phyloP scores from a whole-genome alignment of 2,797 vertebrate genomes.

The Hemibagrus guttatus region DNA sequence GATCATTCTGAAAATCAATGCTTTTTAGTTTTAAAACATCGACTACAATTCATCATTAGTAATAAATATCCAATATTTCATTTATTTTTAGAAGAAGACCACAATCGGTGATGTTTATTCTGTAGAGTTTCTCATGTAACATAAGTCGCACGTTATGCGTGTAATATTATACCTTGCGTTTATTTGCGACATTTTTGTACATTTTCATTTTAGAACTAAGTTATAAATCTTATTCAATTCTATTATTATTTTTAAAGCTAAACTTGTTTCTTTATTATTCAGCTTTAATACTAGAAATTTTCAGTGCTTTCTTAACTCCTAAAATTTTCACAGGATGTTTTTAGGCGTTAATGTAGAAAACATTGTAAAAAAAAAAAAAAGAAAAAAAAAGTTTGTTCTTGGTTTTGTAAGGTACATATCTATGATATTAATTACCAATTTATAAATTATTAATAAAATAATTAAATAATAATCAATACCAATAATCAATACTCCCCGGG shows the following conservation, averaged over 20 bases:
- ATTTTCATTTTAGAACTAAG: not conserved
- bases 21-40: not conserved
- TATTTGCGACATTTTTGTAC: not conserved
- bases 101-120: not conserved
- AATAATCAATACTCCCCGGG: not conserved
- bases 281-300: not conserved
- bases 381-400: not conserved
- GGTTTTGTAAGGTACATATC: not conserved
- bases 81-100: not conserved
- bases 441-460: no score
- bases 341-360: not conserved
- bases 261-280: not conserved
- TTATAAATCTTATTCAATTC: not conserved
- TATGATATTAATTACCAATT: not conserved
- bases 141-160: not conserved
- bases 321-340: not conserved
- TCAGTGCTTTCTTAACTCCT: not conserved
- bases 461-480: no score
- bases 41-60: not conserved
- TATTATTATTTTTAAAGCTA: not conserved
- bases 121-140: no score
- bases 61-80: not conserved
- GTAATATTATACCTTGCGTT: not conserved
- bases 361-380: not conserved
- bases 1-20: not conserved